Evolutionary conservation across 2,888 invertebrate genomes (phyloP).

Genomic region (Polyommatus icarus): DNA sequence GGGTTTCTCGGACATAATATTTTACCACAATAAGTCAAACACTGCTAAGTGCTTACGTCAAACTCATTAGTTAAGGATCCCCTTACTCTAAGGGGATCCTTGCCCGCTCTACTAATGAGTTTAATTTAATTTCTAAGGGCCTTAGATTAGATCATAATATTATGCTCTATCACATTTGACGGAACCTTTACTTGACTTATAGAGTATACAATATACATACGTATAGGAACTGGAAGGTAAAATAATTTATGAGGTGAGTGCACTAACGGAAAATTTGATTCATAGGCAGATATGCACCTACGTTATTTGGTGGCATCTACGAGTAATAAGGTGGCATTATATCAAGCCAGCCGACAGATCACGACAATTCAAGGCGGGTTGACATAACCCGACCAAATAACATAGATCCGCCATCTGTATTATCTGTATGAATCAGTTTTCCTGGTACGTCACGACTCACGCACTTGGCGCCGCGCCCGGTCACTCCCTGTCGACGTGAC

Average conservation of each 20-base stretch:
- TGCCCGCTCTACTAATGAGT: no score
- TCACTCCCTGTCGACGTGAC: neutral
- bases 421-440: neutral
- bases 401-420: neutral
- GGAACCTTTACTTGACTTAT: neutral
- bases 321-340: neutral
- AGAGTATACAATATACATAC: no score
- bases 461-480: slow-evolving; percentile 11
- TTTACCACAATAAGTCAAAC: neutral
- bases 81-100: no score
- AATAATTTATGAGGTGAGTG: no score
- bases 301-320: neutral
- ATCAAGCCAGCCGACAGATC: neutral
- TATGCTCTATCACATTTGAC: neutral
- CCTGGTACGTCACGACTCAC: neutral
- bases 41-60: neutral
- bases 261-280: no score
- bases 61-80: neutral
- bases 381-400: neutral
- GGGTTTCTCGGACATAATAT: neutral
- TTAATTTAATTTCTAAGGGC: no score
- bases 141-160: no score
- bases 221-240: no score
- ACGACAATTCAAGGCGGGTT: neutral
- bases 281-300: neutral